These are phyloP conservation scores for Labia minor DNA, from an alignment of 2,888 invertebrate species.

Conservation along the genomic window DNA sequence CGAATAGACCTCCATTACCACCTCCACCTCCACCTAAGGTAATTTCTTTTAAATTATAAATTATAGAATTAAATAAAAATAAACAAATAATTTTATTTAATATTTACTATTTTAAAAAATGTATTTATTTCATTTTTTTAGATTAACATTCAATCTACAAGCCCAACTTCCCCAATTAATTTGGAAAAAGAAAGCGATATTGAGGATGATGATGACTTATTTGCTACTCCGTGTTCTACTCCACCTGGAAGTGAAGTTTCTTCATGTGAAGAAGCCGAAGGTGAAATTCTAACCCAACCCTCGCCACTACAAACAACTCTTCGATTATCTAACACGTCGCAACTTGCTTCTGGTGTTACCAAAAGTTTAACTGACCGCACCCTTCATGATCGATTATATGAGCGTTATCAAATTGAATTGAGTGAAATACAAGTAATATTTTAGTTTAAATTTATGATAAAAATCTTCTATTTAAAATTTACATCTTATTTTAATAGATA, in stretches of 20 bases:
- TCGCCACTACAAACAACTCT: conserved; percentile 35
- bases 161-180: conserved; percentile 28
- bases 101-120: too few species aligned
- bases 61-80: too few species aligned
- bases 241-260: conserved; percentile 71
- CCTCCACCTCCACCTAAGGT: neutral
- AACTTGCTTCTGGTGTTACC: neutral
- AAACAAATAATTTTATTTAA: too few species aligned
- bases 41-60: conserved; percentile 20
- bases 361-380: conserved; percentile 44
- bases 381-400: conserved; percentile 60
- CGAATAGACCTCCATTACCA: conserved; percentile 33
- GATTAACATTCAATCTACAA: neutral
- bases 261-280: conserved; percentile 34
- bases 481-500: conserved; percentile 48
- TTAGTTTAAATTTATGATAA: conserved; percentile 35
- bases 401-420: conserved; percentile 42
- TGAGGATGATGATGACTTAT: conserved; percentile 46
- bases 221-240: conserved; percentile 77
- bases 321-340: conserved; percentile 20
- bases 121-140: too few species aligned
- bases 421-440: conserved; percentile 4
- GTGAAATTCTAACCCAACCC: conserved; percentile 35
- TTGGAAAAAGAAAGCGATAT: conserved; percentile 29
- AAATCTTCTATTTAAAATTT: neutral